Conservation (phyloP, 2,797 vertebrate genomes). For the Macrochelys suwanniensis region DNA sequence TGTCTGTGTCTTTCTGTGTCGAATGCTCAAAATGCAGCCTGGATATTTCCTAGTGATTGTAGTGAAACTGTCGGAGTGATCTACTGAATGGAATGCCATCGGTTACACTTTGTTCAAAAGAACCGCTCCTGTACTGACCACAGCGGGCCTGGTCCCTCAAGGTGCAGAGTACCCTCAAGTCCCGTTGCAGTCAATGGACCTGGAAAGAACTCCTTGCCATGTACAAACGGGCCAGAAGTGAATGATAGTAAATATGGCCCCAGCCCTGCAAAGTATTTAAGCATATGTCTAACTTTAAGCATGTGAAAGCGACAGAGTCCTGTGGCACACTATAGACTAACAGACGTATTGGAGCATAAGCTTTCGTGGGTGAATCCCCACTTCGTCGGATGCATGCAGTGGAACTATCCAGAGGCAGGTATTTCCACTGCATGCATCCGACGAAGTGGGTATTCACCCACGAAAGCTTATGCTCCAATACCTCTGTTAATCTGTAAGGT, state of each 20-base stretch:
- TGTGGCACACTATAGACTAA: too few relatives aligned
- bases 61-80: neutral
- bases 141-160: neutral
- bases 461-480: too few relatives aligned
- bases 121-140: neutral
- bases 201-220: too few relatives aligned
- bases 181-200: neutral
- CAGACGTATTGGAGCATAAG: too few relatives aligned
- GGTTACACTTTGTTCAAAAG: too few relatives aligned
- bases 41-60: neutral
- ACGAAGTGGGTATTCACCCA: too few relatives aligned
- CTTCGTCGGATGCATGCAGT: too few relatives aligned
- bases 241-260: neutral
- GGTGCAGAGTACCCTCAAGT: too few relatives aligned
- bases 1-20: fast-evolving
- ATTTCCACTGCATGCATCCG: too few relatives aligned
- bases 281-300: neutral
- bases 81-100: neutral
- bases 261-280: neutral
- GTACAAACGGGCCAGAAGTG: neutral
- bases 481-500: too few relatives aligned
- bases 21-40: fast-evolving
- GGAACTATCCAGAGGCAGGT: too few relatives aligned
- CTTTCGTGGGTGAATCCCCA: too few relatives aligned
- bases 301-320: neutral